Evolutionary conservation across 2,113 vertebrate genomes (phyloP).

Genomic region (Gymnorhina tibicen): DNA sequence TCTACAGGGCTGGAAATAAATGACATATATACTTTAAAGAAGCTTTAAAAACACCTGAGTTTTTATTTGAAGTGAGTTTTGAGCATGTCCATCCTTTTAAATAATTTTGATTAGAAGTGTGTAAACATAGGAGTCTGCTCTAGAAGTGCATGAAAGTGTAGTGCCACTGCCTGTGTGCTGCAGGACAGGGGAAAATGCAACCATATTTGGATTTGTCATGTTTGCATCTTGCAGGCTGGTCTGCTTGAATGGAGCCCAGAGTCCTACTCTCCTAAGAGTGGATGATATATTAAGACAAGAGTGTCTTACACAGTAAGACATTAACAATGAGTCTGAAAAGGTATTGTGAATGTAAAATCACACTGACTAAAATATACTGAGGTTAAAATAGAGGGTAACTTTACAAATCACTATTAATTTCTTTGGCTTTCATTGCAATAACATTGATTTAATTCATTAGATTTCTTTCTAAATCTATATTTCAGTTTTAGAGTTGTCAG

Average conservation of each 20-base stretch:
- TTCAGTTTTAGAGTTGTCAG: slow-evolving; percentile 88
- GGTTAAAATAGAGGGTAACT: slow-evolving; percentile 80
- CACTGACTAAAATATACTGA: slow-evolving; percentile 74
- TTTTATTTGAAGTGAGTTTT: neutral
- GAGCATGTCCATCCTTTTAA: neutral
- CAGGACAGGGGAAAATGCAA: neutral
- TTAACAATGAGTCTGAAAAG: slow-evolving; percentile 69
- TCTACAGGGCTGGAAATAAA: neutral
- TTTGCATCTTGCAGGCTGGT: neutral
- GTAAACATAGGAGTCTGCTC: neutral
- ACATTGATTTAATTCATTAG: slow-evolving; percentile 88
- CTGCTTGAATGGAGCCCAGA: neutral
- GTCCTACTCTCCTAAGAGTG: neutral
- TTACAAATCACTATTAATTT: slow-evolving; percentile 85
- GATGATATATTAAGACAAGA: slow-evolving; percentile 66
- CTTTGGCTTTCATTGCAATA: slow-evolving; percentile 82
- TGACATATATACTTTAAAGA: neutral
- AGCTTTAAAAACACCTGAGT: neutral
- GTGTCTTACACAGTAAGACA: slow-evolving; percentile 38
- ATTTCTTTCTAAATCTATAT: slow-evolving; percentile 84
- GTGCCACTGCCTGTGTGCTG: neutral
- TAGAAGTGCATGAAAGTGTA: neutral
- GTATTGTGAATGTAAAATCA: slow-evolving; percentile 63
- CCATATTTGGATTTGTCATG: neutral
- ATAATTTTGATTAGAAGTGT: neutral